Percentiles rank a stretch among this genome's conserved stretches.
Conservation (phyloP, 2,888 invertebrate species). For the Himalopsyche japonica region DNA sequence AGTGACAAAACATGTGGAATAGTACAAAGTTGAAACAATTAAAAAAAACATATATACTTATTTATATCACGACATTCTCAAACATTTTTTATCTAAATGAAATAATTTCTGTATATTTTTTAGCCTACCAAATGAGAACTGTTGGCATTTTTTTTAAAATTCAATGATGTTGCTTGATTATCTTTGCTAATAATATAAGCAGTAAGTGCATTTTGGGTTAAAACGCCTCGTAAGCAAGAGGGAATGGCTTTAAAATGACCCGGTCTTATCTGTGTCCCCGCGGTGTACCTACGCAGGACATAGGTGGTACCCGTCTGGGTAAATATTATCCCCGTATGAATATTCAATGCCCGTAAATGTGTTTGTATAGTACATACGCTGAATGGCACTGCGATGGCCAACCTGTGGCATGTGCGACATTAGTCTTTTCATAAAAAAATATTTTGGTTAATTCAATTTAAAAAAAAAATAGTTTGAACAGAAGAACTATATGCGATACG, state of each 20-base stretch:
- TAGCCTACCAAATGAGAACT: too few species aligned
- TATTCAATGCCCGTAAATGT: conserved; percentile 24
- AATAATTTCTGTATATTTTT: too few species aligned
- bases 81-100: too few species aligned
- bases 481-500: too few species aligned
- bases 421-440: not conserved
- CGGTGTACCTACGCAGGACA: not conserved
- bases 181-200: not conserved
- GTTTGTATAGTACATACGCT: conserved; percentile 7
- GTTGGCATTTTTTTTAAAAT: too few species aligned
- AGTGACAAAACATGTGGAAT: too few species aligned
- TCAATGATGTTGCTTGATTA: not conserved
- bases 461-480: too few species aligned
- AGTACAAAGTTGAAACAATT: too few species aligned
- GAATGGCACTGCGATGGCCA: not conserved
- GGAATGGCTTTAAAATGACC: not conserved
- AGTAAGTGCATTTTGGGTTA: not conserved
- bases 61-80: too few species aligned
- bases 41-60: too few species aligned
- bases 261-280: not conserved
- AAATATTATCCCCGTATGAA: conserved; percentile 30
- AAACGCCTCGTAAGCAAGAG: not conserved
- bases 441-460: too few species aligned
- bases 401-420: not conserved
- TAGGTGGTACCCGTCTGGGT: conserved; percentile 9